A percentile compares a stretch with the other conserved stretches of the same genome.
These are phyloP conservation scores for Erpobdella octoculata DNA, from an alignment of 2,888 invertebrate genomes.

Conservation along the genomic window DNA sequence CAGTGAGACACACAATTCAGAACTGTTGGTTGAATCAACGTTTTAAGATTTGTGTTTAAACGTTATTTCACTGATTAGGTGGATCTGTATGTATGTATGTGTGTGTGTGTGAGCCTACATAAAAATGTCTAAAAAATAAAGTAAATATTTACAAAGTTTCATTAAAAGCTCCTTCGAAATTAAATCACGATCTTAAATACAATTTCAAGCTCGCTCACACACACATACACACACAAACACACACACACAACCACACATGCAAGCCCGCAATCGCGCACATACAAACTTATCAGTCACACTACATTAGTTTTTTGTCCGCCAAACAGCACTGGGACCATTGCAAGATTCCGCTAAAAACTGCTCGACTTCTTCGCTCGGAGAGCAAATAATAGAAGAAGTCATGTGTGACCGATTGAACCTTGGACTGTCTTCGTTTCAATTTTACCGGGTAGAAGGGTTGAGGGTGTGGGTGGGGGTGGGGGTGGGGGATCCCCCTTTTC, in stretches of 20 bases:
- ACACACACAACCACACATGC: too few relatives aligned
- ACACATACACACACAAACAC: too few relatives aligned
- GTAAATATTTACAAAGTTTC: too few relatives aligned
- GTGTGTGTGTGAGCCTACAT: too few relatives aligned
- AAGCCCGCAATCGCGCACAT: neutral
- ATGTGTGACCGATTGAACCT: neutral
- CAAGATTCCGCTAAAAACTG: neutral
- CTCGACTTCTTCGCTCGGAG: neutral
- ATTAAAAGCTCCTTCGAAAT: neutral
- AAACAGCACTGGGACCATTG: neutral
- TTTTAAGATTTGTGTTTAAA: too few relatives aligned
- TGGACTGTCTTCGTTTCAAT: neutral
- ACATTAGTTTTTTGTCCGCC: neutral
- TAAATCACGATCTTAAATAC: neutral
- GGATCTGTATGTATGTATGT: too few relatives aligned
- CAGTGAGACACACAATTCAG: too few relatives aligned
- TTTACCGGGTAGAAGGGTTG: neutral
- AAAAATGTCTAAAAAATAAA: too few relatives aligned
- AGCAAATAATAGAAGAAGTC: constrained; percentile 6
- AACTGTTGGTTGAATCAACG: too few relatives aligned
- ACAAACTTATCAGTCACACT: constrained; percentile 2
- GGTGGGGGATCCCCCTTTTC: neutral
- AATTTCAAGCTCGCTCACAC: neutral
- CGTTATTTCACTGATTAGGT: too few relatives aligned
- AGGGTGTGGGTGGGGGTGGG: neutral